Percentiles rank a stretch among this genome's conserved stretches.
phyloP scores from a whole-genome alignment of 2,888 invertebrate species.

The Bhutanitis thaidina region DNA sequence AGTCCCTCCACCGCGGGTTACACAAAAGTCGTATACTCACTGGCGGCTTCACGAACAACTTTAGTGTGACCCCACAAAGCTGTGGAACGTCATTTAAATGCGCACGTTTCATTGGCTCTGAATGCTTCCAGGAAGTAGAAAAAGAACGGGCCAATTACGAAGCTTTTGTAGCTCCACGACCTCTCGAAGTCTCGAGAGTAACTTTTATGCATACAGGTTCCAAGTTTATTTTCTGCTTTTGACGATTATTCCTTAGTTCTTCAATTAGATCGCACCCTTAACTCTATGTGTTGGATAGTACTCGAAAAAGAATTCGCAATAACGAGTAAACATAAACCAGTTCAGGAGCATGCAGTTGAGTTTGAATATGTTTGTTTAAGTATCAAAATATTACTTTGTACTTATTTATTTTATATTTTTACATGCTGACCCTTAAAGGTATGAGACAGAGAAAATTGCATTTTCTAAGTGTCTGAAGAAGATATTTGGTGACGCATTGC shows the following conservation, averaged over 20 bases:
- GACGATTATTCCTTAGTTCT: conserved; percentile 21
- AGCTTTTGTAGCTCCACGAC: conserved; percentile 71
- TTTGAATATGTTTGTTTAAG: too few species aligned
- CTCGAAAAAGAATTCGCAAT: conserved; percentile 12
- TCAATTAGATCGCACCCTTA: conserved; percentile 22
- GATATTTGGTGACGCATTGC: too few species aligned
- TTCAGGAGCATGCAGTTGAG: background rate
- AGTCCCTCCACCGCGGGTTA: conserved; percentile 51
- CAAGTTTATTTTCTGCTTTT: conserved; percentile 53
- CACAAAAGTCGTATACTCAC: conserved; percentile 64
- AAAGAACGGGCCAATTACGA: conserved; percentile 79
- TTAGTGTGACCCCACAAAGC: conserved; percentile 78
- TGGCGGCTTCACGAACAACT: conserved; percentile 71
- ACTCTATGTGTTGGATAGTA: conserved; percentile 15
- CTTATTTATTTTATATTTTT: too few species aligned
- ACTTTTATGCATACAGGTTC: conserved; percentile 67
- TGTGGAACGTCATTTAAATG: conserved; percentile 78
- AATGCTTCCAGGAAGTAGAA: conserved; percentile 78
- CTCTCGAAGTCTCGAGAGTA: conserved; percentile 74
- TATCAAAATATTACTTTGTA: too few species aligned
- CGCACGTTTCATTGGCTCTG: conserved; percentile 80
- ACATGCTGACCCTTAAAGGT: too few species aligned
- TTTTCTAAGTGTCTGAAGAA: too few species aligned
- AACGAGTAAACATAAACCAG: conserved; percentile 9
- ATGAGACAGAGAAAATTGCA: too few species aligned